A percentile compares a stretch with the other conserved stretches of the same genome.
Evolutionary conservation across 2,113 vertebrate species (phyloP).

Genomic region (Falco punctatus): DNA sequence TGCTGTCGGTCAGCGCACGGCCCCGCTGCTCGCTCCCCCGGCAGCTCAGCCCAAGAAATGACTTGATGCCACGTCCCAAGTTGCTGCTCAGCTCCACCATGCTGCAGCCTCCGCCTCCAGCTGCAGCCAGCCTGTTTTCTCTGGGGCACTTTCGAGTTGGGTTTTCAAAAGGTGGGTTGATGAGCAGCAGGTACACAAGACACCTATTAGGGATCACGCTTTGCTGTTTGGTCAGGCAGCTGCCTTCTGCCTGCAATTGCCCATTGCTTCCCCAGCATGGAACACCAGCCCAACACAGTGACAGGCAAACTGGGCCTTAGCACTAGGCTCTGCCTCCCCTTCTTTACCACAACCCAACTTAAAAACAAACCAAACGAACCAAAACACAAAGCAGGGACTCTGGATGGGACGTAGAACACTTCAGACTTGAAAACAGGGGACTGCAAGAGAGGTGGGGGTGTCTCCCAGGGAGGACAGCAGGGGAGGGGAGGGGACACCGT

Average conservation of each 20-base stretch:
- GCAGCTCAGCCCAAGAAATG: not conserved
- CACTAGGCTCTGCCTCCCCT: not conserved
- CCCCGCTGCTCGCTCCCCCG: not conserved
- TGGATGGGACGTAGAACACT: constrained; percentile 11
- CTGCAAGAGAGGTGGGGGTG: not conserved
- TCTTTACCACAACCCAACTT: constrained; percentile 1
- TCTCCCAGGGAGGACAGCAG: constrained; percentile 10
- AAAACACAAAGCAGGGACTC: constrained; percentile 38
- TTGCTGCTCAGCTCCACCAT: fast-evolving
- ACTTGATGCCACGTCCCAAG: not conserved
- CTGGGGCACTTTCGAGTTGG: not conserved
- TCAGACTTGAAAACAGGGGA: constrained; percentile 39
- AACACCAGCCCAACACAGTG: not conserved
- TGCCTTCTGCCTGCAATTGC: not conserved
- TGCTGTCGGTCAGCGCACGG: not conserved
- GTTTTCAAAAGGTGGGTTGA: not conserved
- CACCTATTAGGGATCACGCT: not conserved
- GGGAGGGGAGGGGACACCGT: constrained; percentile 65
- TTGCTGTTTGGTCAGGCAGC: not conserved
- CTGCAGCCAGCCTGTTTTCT: not conserved
- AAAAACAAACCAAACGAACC: constrained; percentile 22
- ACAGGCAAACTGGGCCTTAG: not conserved
- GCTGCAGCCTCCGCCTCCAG: not conserved
- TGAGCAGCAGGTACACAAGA: not conserved
- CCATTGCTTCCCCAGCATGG: not conserved